Base-by-base conservation (phyloP, 37 sponge, comb jelly and placozoan species). In the Hormiphora californensis region DNA sequence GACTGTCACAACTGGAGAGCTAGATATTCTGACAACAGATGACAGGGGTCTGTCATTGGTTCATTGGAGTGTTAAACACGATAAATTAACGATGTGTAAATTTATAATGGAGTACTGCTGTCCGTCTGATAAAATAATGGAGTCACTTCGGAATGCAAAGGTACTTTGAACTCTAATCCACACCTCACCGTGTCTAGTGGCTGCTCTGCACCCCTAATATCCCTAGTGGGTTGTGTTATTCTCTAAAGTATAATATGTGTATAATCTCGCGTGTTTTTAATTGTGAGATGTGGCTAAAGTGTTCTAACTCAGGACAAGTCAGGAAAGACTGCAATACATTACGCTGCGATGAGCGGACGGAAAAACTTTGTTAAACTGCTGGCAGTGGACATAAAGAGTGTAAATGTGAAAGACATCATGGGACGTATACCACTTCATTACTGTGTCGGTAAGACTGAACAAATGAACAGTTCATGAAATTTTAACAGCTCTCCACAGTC, bases 361-460 rank as follows among this genome's bases (percentile, higher is more conserved):
- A 65, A 65, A 17, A 65, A 65, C 37, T 65, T 65, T 65, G 67
- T 65, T 2, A 65, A 65, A 27, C 35, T 65, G 3, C 28, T 65
- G 33, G 67, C 67, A 33, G 35, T 11, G 35, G 67, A 65, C 35
- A 36, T 33, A 7, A 33, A 65, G 12, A 28, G 38, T 19, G 67
- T 65, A 19, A 65, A 65, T 31, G 35, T 65, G 4, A 65, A 65
- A 65, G 67, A 65, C 35, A 27, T 65, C 34, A 65, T 36, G 28
- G 67, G 67, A 65, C 21, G 67, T 21, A 65, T 65, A 28, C 67
- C 67, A 33, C 37, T 65, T 5, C 67, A 65, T 65, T 65, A 65
- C 35, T 65, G 67, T 65, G 67, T 38, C 3, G 67, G 67, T 65
- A 31, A 65, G 37, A 3, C 37, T 65, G n/a, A n/a, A n/a, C n/a